Base-by-base conservation (phyloP, 23 tunicate species). In the Corella eumyota region DNA sequence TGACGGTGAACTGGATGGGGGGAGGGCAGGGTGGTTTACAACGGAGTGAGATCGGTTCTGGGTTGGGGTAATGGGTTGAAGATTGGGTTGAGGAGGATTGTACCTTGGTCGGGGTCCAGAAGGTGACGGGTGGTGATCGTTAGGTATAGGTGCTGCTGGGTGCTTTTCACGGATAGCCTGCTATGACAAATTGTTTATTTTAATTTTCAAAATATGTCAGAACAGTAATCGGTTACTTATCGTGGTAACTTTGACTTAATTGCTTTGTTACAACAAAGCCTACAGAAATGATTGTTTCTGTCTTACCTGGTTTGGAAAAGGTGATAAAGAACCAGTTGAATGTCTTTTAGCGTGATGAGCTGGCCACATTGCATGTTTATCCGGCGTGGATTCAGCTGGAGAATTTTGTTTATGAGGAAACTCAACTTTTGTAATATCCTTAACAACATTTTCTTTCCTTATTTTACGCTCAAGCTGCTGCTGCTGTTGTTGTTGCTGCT, bases 11-110 rank as follows among this genome's bases (percentile, higher is more conserved):
- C 57, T 27, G 23, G 27, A n/a, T 19, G 23, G 33, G 6, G 52
- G 26, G 28, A 52, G 53, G 13, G 29, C 47, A 32, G 52, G 48
- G 31, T 38, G 23, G 25, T 29, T 32, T 2, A 25, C 26, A 3
- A 38, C 68, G 4, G 68, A 62, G 30, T 62, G 68, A 32, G 68
- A 34, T 32, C 68, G 68, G 31, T n/a, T 37, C 23, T 62, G 68
- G 53, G 68, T 22, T 36, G 48, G 48, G 44, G 68, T 37, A 32
- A 52, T 40, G 65, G 68, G 68, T 32, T 62, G 68, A 40, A 25
- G 32, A 21, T 32, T 22, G 1, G 68, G 68, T 32, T 62, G 68
- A 23, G 68, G 68, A 1, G 68, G 44, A 27, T 62, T 62, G 40
- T 62, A 62, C 2, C 68, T 51, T 4, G 68, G 40, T 51, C 3